Percentiles rank a stretch among this genome's conserved stretches.
Evolutionary conservation across 2,113 vertebrate species (phyloP).

Genomic region (Clarias macrocephalus): DNA sequence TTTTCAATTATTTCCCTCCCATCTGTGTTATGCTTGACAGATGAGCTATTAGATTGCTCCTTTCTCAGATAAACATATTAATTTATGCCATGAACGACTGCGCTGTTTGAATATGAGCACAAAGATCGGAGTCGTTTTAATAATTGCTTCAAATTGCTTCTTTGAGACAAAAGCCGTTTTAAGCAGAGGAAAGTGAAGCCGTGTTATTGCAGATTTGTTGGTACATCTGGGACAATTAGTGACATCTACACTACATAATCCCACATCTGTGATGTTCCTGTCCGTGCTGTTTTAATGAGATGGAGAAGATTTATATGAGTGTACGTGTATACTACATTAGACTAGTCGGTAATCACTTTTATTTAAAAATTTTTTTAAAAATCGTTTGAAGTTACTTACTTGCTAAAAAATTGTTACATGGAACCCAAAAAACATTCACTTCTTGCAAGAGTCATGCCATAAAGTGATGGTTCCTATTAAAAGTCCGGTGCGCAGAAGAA

Average conservation of each 20-base stretch:
- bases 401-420: neutral
- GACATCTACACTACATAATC: constrained; percentile 1
- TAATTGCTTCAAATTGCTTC: constrained; percentile 62
- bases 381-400: neutral
- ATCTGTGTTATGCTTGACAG: constrained; percentile 71
- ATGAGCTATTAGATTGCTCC: constrained; percentile 77
- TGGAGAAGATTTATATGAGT: neutral
- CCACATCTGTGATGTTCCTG: neutral
- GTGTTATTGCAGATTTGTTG: constrained; percentile 14
- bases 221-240: constrained; percentile 4
- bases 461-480: constrained; percentile 31
- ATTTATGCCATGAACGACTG: constrained; percentile 73
- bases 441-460: neutral
- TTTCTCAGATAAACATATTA: constrained; percentile 77
- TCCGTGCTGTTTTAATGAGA: neutral
- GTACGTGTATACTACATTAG: neutral
- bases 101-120: constrained; percentile 69
- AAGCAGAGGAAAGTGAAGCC: neutral
- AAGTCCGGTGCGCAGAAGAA: constrained; percentile 9
- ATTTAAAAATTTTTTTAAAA: neutral
- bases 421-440: neutral
- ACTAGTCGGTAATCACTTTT: neutral
- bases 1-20: constrained; percentile 69
- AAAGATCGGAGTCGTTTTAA: constrained; percentile 69
- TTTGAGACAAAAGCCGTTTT: constrained; percentile 28